Percentiles rank a stretch among this genome's conserved stretches.
These are phyloP conservation scores for Eulithis testata DNA, from an alignment of 2,888 invertebrate genomes.

Conservation along the genomic window DNA sequence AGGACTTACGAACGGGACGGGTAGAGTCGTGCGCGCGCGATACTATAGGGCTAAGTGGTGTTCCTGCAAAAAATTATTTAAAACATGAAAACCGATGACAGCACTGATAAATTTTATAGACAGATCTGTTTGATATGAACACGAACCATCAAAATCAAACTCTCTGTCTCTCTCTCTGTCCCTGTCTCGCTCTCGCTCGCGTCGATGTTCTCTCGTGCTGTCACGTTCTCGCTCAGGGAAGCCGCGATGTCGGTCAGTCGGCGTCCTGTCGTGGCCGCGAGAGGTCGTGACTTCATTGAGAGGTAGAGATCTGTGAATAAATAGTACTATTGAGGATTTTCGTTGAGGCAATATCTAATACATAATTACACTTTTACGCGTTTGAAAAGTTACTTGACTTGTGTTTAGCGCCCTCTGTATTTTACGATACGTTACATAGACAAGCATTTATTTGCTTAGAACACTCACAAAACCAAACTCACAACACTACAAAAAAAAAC, in stretches of 20 bases:
- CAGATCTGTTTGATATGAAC: neutral
- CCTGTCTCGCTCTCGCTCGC: constrained; percentile 66
- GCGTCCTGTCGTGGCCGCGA: constrained; percentile 78
- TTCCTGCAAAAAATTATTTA: constrained; percentile 50
- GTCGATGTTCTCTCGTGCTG: constrained; percentile 68
- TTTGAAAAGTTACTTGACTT: too few species aligned
- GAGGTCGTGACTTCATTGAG: constrained; percentile 69
- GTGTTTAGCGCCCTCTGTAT: too few species aligned
- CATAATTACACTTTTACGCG: too few species aligned
- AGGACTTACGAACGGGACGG: constrained; percentile 75
- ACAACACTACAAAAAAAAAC: too few species aligned
- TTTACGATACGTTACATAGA: too few species aligned
- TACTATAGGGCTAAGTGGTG: constrained; percentile 68
- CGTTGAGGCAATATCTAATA: neutral
- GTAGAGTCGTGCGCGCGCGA: constrained; percentile 58
- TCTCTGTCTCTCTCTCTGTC: constrained; percentile 55
- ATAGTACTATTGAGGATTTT: neutral
- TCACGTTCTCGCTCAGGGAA: constrained; percentile 71
- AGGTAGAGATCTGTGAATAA: constrained; percentile 69
- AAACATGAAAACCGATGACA: constrained; percentile 7
- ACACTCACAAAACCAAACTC: too few species aligned
- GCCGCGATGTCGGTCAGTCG: constrained; percentile 72
- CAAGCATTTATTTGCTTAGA: too few species aligned
- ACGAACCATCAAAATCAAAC: constrained; percentile 71
- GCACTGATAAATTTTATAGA: neutral